phyloP scores from a whole-genome alignment of 2,113 vertebrate genomes.

The Nyctereutes procyonoides region DNA sequence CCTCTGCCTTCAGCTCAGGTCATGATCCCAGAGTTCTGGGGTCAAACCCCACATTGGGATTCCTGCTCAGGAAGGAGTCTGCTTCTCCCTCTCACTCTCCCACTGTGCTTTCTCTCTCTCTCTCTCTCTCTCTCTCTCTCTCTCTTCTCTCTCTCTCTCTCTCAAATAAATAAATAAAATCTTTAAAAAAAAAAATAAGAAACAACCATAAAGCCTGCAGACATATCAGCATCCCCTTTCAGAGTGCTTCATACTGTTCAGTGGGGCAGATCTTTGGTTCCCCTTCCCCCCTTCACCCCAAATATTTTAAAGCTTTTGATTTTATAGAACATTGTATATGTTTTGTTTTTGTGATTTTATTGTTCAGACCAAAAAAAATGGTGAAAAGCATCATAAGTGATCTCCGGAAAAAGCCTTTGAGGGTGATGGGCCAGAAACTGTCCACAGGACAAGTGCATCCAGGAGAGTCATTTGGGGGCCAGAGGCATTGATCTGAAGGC shows the following conservation, averaged over 20 bases:
- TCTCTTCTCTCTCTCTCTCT: too few relatives aligned
- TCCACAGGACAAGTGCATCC: neutral
- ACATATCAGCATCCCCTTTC: neutral
- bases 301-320: conserved; percentile 9
- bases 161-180: too few relatives aligned
- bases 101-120: too few relatives aligned
- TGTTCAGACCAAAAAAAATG: neutral
- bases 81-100: too few relatives aligned
- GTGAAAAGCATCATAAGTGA: neutral
- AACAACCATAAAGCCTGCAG: neutral
- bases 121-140: too few relatives aligned
- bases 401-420: neutral
- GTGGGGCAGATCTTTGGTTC: neutral
- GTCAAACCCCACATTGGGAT: too few relatives aligned
- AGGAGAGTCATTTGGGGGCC: neutral
- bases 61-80: too few relatives aligned
- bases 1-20: too few relatives aligned
- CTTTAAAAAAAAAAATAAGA: too few relatives aligned
- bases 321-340: neutral
- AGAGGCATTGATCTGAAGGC: neutral
- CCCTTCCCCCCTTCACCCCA: neutral
- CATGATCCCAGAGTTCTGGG: too few relatives aligned
- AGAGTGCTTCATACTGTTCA: neutral
- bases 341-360: conserved; percentile 11
- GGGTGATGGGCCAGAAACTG: neutral